These are phyloP conservation scores for Caenorhabditis brenneri DNA, from an alignment of 1,140 invertebrate species.

Conservation along the genomic window DNA sequence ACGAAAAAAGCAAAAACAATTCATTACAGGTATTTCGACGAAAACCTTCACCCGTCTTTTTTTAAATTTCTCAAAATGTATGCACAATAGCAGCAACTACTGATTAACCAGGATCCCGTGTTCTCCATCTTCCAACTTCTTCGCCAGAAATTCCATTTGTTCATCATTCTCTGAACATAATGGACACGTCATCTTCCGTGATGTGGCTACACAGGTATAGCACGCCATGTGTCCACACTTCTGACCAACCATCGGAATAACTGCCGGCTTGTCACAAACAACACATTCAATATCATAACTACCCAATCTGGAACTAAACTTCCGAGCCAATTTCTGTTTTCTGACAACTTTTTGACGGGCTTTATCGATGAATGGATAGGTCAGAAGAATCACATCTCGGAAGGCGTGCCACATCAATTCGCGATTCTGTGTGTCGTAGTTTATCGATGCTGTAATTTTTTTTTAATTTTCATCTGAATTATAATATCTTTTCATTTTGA, in stretches of 20 bases:
- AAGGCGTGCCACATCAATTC: conserved; percentile 53
- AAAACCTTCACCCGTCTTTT: conserved; percentile 25
- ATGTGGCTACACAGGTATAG: conserved; percentile 46
- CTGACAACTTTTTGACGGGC: background rate
- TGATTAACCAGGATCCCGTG: background rate
- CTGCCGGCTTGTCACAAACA: conserved; percentile 45
- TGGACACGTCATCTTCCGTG: background rate
- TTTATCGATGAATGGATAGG: conserved; percentile 35
- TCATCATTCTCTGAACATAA: background rate
- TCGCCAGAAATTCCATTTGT: conserved; percentile 1
- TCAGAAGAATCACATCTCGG: conserved; percentile 47
- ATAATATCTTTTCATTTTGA: background rate
- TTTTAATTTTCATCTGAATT: background rate
- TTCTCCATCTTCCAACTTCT: background rate
- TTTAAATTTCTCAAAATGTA: background rate
- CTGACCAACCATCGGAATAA: conserved; percentile 37
- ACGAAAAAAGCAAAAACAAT: background rate
- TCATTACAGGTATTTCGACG: conserved; percentile 20
- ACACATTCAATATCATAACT: conserved; percentile 22
- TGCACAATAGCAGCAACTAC: background rate
- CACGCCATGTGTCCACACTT: conserved; percentile 47
- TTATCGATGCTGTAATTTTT: conserved; percentile 45
- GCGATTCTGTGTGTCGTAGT: conserved; percentile 51
- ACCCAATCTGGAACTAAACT: background rate
- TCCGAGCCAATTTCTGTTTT: conserved; percentile 9